Percentiles rank a stretch among this genome's conserved stretches.
Evolutionary conservation across 2,797 vertebrate species (phyloP).

Genomic region (Mastacembelus armatus): DNA sequence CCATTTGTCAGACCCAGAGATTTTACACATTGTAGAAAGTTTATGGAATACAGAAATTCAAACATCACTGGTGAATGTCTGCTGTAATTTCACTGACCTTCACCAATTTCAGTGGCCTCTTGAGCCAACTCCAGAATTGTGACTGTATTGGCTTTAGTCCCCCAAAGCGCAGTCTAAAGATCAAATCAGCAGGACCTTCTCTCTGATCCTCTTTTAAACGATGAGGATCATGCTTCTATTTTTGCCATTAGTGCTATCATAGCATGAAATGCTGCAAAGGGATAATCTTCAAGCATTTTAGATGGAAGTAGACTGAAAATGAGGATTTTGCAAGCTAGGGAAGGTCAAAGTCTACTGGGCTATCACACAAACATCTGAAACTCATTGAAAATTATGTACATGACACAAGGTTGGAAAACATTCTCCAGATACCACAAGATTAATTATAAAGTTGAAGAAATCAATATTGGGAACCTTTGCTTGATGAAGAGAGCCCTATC

Average conservation of each 20-base stretch:
- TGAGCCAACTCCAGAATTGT: slow-evolving; percentile 22
- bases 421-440: neutral
- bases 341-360: slow-evolving; percentile 31
- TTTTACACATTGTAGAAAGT: no score
- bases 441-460: neutral
- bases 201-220: slow-evolving; percentile 71
- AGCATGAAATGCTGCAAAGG: slow-evolving; percentile 54
- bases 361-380: slow-evolving; percentile 3
- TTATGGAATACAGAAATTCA: no score
- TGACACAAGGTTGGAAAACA: slow-evolving; percentile 3
- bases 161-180: slow-evolving; percentile 52
- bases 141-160: slow-evolving; percentile 41
- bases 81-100: slow-evolving; percentile 37
- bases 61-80: no score
- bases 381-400: neutral
- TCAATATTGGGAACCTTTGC: neutral
- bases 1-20: no score
- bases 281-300: slow-evolving; percentile 60
- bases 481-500: neutral
- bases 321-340: slow-evolving; percentile 17
- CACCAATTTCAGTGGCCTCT: slow-evolving; percentile 33
- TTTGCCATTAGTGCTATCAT: slow-evolving; percentile 65
- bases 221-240: slow-evolving; percentile 62
- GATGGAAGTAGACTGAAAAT: slow-evolving; percentile 19
- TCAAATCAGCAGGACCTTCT: slow-evolving; percentile 58